Evolutionary conservation across 2,888 invertebrate genomes (phyloP).

Genomic region (Eupithecia insigniata): DNA sequence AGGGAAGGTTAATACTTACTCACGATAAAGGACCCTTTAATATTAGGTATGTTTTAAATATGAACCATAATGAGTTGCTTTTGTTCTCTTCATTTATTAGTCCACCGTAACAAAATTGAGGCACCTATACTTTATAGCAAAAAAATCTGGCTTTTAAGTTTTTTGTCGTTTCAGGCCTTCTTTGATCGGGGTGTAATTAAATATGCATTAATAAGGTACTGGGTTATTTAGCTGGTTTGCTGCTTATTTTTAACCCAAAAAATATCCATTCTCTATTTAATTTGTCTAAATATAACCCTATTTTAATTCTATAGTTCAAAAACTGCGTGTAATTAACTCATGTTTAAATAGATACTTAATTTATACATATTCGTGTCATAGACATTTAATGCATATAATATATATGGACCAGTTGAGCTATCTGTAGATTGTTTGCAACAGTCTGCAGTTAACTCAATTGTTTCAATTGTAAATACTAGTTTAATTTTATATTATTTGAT

Average conservation of each 20-base stretch:
- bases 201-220: not conserved
- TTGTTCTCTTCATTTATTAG: not conserved
- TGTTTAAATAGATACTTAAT: not conserved
- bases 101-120: not conserved
- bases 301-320: not conserved
- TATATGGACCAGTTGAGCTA: no score
- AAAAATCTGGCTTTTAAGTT: not conserved
- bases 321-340: not conserved
- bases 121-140: not conserved
- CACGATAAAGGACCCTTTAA: not conserved
- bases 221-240: not conserved
- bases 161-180: not conserved
- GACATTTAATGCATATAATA: no score
- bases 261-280: not conserved
- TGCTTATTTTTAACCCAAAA: not conserved
- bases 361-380: no score
- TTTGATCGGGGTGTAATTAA: not conserved
- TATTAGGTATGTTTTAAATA: not conserved
- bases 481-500: no score
- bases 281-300: not conserved
- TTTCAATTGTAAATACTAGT: no score
- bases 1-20: not conserved
- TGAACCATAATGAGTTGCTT: slow-evolving; percentile 2
- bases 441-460: no score
- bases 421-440: no score